Percentiles rank a stretch among this genome's conserved stretches.
Conservation (phyloP, 2,888 invertebrate species). For the Drosophila multiciliata region DNA sequence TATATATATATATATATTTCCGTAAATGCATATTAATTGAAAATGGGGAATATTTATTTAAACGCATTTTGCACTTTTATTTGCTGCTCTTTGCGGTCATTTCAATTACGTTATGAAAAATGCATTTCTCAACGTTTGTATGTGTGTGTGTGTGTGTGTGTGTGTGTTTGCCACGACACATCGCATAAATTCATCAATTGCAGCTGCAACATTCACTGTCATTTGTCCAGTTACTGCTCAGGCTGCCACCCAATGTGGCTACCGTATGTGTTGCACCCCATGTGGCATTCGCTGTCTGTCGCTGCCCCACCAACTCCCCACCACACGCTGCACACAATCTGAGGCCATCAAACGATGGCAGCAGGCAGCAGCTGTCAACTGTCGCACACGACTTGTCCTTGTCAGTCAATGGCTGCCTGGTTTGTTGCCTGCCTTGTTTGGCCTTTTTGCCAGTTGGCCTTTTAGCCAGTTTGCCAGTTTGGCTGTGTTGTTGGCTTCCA, state of each 20-base stretch:
- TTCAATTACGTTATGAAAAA: slow-evolving; percentile 79
- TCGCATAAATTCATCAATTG: slow-evolving; percentile 80
- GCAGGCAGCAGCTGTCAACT: slow-evolving; percentile 80
- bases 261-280: slow-evolving; percentile 50
- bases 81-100: slow-evolving; percentile 13
- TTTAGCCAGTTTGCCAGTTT: background rate
- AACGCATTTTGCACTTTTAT: slow-evolving; percentile 6
- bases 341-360: slow-evolving; percentile 68
- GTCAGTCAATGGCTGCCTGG: slow-evolving; percentile 64
- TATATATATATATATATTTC: background rate
- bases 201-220: slow-evolving; percentile 71
- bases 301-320: slow-evolving; percentile 8
- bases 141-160: background rate
- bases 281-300: slow-evolving; percentile 25
- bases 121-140: slow-evolving; percentile 58
- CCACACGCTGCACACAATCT: slow-evolving; percentile 18
- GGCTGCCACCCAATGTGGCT: slow-evolving; percentile 63
- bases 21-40: slow-evolving; percentile 47
- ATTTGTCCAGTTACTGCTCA: slow-evolving; percentile 68
- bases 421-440: background rate
- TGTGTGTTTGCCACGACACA: slow-evolving; percentile 28
- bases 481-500: slow-evolving; percentile 5
- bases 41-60: slow-evolving; percentile 14
- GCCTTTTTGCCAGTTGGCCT: background rate
- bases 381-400: slow-evolving; percentile 81